A percentile compares a stretch with the other conserved stretches of the same genome.
These are phyloP conservation scores for Aphis gossypii DNA, from an alignment of 1,140 invertebrate genomes.

Conservation along the genomic window DNA sequence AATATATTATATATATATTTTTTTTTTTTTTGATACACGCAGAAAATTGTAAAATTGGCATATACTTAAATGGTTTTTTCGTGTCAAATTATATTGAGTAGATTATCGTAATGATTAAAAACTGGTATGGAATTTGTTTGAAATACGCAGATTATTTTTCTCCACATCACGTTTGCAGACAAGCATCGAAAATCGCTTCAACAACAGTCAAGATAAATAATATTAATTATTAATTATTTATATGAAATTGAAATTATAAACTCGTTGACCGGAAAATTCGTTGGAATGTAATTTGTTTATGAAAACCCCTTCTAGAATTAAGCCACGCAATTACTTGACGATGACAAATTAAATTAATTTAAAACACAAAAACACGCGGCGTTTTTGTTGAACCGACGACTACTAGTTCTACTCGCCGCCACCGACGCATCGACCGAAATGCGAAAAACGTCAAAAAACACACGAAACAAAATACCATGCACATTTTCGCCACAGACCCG, in stretches of 20 bases:
- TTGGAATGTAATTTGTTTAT: background rate
- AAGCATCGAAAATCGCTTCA: background rate
- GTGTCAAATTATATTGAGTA: too few relatives aligned
- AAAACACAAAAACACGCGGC: background rate
- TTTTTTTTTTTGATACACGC: too few relatives aligned
- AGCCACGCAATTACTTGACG: background rate
- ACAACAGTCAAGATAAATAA: background rate
- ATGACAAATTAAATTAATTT: conserved; percentile 19
- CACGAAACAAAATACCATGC: background rate
- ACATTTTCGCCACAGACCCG: background rate
- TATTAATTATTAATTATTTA: background rate
- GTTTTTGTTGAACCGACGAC: background rate
- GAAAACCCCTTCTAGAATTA: background rate
- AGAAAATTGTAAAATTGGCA: too few relatives aligned
- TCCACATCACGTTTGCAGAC: too few relatives aligned
- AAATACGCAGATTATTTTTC: too few relatives aligned
- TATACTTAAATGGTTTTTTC: too few relatives aligned
- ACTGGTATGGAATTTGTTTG: too few relatives aligned
- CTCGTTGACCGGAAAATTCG: background rate
- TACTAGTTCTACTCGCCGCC: background rate
- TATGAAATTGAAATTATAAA: background rate
- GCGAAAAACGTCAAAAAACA: background rate
- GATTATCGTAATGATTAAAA: too few relatives aligned
- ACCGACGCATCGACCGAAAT: background rate
- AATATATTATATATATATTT: too few relatives aligned